Base-by-base conservation (phyloP, 2,888 invertebrate species). In the Sthenelais limicola region DNA sequence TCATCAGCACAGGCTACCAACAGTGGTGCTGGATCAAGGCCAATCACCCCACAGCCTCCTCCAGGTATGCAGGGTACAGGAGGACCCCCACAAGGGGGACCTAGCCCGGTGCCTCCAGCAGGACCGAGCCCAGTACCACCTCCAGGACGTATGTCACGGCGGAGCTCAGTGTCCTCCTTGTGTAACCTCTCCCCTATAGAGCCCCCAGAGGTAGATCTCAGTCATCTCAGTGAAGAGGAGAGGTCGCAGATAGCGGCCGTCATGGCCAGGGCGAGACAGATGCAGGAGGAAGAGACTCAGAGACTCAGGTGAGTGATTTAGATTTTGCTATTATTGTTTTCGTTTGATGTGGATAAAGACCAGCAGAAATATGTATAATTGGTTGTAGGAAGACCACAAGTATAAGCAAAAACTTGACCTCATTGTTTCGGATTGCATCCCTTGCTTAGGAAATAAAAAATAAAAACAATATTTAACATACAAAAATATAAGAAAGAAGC, bases 171-270 rank as follows among this genome's bases (percentile, higher is more conserved):
- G 38, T 71, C 71, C 43, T 62, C 71, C 7, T 47, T 49, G 21
- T 56, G 54, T 24, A 54, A 71, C 49, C 62, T 62, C 24, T 71
- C 71, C 12, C 71, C 86, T 12, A 82, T 84, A 69, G 86, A 84
- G 28, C 82, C 85, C 26, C 89, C 90, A 5, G 90, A 90, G 73
- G 88, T 90, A 70, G 91, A 91, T 79, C 85, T 91, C 74, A 90
- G 90, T 76, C 90, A 91, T 82, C 85, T 92, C 78, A 90, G 90
- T 71, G 90, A 90, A 68, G 91, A 91, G 78, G 92, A 92, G 82
- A 86, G 90, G 67, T 89, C 89, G 72, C 89, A 91, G 84, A 92
- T 92, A 68, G 89, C 90, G 78, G 89, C 90, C 75, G 91, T 92
- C n/a, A 91, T 92, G 89, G 90, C 90, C 56, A 88, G 91, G 80